These are phyloP conservation scores for Momotus momota DNA, from an alignment of 2,797 vertebrate genomes.

Conservation along the genomic window DNA sequence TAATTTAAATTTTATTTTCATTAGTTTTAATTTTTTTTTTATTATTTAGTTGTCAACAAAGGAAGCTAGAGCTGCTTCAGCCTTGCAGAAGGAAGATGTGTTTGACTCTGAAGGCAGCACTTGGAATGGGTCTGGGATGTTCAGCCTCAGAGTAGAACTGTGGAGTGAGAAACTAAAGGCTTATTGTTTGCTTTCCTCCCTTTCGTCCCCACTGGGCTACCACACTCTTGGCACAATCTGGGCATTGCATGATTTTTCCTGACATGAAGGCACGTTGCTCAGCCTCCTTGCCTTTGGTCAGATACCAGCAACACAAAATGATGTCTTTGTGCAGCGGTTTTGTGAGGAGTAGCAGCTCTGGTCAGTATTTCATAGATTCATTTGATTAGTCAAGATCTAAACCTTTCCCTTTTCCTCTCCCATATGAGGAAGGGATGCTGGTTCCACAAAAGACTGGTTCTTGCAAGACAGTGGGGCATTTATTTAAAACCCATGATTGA, in stretches of 20 bases:
- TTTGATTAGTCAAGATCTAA: conserved; percentile 77
- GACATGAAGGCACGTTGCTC: conserved; percentile 43
- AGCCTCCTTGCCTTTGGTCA: conserved; percentile 47
- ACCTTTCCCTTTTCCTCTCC: conserved; percentile 60
- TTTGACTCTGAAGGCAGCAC: background rate
- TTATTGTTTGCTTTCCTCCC: conserved; percentile 50
- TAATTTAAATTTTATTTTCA: background rate
- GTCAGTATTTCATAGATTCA: conserved; percentile 65
- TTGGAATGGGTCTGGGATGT: background rate
- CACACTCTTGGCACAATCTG: conserved; percentile 41
- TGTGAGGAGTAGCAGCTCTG: conserved; percentile 66
- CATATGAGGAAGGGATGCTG: conserved; percentile 21
- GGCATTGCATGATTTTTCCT: conserved; percentile 56
- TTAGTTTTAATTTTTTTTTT: background rate
- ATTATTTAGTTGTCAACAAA: background rate
- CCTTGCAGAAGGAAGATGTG: background rate
- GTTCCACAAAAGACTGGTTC: conserved; percentile 21
- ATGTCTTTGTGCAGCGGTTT: conserved; percentile 58
- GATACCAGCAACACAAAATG: conserved; percentile 47
- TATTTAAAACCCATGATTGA: conserved; percentile 27
- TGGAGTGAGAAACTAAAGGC: conserved; percentile 33
- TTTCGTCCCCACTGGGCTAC: background rate
- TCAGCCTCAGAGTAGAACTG: background rate
- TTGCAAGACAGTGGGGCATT: background rate
- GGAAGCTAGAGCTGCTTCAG: background rate